phyloP scores from a whole-genome alignment of 2,113 vertebrate genomes.

The Hemiscyllium ocellatum region DNA sequence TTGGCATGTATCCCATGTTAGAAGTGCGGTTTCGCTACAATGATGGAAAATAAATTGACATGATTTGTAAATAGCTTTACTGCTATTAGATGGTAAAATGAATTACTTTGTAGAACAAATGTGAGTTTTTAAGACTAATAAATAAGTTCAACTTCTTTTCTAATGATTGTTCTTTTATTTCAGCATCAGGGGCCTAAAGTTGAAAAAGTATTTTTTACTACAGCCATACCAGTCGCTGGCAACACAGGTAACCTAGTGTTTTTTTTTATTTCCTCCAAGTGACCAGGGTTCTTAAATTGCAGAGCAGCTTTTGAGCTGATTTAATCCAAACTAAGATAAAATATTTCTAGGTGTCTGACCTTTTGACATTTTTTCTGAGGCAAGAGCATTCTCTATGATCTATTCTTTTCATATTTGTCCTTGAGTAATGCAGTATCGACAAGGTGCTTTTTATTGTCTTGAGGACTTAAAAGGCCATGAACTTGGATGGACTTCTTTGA shows the following conservation, averaged over 20 bases:
- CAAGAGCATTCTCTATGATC: not conserved
- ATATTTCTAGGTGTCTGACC: not conserved
- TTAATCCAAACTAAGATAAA: not conserved
- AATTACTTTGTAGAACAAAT: not conserved
- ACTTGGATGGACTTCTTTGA: not conserved
- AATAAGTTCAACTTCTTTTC: conserved; percentile 6
- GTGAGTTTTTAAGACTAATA: not conserved
- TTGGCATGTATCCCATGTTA: no score
- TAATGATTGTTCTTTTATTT: conserved; percentile 36
- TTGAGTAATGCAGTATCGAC: not conserved
- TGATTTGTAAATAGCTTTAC: not conserved
- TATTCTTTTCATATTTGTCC: not conserved
- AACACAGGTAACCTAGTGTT: conserved; percentile 65
- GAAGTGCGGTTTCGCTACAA: not conserved
- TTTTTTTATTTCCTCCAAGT: not conserved
- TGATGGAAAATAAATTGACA: not conserved
- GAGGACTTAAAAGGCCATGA: not conserved
- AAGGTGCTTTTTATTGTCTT: not conserved
- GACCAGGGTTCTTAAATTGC: not conserved
- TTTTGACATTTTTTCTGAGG: not conserved
- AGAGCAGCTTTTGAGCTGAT: not conserved
- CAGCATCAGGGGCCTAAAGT: conserved; percentile 80
- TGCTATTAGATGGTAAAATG: not conserved
- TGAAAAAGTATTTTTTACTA: conserved; percentile 95
- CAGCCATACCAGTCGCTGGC: conserved; percentile 86